phyloP scores from a whole-genome alignment of 2,113 vertebrate genomes.

The Phaethornis superciliosus region DNA sequence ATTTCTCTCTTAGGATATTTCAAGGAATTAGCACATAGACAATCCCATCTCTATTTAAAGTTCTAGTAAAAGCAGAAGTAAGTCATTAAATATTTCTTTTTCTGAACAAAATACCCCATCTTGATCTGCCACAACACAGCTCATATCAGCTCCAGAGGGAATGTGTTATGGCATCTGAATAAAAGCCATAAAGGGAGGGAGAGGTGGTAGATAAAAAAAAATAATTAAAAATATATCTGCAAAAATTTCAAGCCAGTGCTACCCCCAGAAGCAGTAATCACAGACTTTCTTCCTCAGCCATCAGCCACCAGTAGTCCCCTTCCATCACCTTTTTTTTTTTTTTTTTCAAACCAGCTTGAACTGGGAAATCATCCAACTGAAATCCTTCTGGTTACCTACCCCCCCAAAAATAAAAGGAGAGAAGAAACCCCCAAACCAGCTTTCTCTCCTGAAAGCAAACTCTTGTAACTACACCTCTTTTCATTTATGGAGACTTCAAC shows the following conservation, averaged over 20 bases:
- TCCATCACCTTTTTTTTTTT: not conserved
- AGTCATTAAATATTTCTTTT: not conserved
- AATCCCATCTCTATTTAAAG: not conserved
- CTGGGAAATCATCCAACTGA: not conserved
- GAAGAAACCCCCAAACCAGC: not conserved
- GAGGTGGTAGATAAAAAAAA: not conserved
- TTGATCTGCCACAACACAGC: not conserved
- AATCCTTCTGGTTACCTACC: not conserved
- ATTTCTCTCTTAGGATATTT: not conserved
- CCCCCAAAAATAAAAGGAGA: not conserved
- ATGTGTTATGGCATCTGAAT: not conserved
- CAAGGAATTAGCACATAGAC: not conserved
- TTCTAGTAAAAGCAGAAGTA: conserved; percentile 20
- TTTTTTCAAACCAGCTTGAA: not conserved
- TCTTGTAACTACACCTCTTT: not conserved
- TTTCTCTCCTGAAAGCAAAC: not conserved
- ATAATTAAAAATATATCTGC: not conserved
- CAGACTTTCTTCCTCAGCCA: not conserved
- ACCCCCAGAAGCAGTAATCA: not conserved
- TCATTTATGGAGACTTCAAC: not conserved
- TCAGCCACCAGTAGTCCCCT: not conserved
- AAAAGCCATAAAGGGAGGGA: not conserved
- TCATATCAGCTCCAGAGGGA: not conserved
- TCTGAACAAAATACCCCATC: not conserved
- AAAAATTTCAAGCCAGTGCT: not conserved